phyloP scores from a whole-genome alignment of 2,113 vertebrate species.

The Alethe castanea region DNA sequence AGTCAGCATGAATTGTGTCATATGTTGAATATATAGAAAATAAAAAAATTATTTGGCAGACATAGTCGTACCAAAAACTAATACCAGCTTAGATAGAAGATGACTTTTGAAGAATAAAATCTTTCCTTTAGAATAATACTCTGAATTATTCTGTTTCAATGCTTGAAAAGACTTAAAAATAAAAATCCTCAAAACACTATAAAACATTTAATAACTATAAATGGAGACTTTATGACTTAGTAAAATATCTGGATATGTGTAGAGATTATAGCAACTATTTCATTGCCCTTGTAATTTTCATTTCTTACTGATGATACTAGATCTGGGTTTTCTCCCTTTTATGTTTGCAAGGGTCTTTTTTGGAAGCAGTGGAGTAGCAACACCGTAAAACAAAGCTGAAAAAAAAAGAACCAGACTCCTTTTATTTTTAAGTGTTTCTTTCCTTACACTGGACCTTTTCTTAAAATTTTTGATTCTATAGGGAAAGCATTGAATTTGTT shows the following conservation, averaged over 20 bases:
- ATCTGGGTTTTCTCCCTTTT: not conserved
- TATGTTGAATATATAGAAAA: conserved; percentile 37
- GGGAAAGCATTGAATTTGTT: not conserved
- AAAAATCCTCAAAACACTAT: not conserved
- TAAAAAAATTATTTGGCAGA: conserved; percentile 59
- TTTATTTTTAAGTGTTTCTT: not conserved
- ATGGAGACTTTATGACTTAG: not conserved
- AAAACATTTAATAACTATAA: conserved; percentile 11
- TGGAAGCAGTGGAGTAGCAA: not conserved
- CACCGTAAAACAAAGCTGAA: not conserved
- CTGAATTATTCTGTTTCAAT: not conserved
- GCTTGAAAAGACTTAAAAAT: conserved; percentile 18
- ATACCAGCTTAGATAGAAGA: conserved; percentile 38
- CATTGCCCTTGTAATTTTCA: not conserved
- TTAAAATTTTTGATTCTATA: not conserved
- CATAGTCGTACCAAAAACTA: conserved; percentile 40
- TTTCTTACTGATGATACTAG: not conserved
- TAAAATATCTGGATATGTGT: not conserved
- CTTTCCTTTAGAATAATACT: not conserved
- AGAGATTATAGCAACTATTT: not conserved
- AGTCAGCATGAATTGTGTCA: conserved; percentile 53
- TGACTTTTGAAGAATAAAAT: conserved; percentile 13
- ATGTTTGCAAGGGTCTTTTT: not conserved
- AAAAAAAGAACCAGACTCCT: not conserved
- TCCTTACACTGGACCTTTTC: not conserved